phyloP scores from a whole-genome alignment of 2,888 invertebrate genomes.

The Drosophila yooni region DNA sequence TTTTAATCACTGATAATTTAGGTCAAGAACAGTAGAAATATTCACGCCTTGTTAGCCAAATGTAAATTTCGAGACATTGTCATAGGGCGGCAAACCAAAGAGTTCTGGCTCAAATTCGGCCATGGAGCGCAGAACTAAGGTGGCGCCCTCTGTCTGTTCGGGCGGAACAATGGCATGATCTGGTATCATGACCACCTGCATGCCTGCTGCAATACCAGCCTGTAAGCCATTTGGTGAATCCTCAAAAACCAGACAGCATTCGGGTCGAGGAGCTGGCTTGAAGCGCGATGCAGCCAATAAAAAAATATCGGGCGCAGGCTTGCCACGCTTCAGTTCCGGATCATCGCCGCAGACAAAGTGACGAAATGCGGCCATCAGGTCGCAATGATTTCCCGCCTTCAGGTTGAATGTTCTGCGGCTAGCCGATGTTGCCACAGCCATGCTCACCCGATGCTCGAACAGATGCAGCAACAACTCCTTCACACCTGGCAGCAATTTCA shows the following conservation, averaged over 20 bases:
- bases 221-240: constrained; percentile 94
- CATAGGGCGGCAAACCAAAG: constrained; percentile 90
- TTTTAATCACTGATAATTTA: neutral
- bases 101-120: constrained; percentile 91
- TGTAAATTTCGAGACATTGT: constrained; percentile 43
- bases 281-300: constrained; percentile 90
- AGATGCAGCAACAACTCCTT: constrained; percentile 90
- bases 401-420: constrained; percentile 88
- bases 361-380: constrained; percentile 88
- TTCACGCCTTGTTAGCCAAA: constrained; percentile 40
- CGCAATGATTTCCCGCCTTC: constrained; percentile 87
- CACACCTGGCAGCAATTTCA: constrained; percentile 90
- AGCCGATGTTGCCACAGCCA: constrained; percentile 94
- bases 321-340: constrained; percentile 91
- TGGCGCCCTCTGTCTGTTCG: constrained; percentile 87
- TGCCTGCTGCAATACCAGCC: constrained; percentile 91
- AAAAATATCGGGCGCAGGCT: constrained; percentile 95
- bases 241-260: constrained; percentile 92
- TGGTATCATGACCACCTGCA: constrained; percentile 94
- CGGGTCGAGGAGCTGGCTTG: constrained; percentile 89
- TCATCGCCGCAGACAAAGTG: constrained; percentile 92
- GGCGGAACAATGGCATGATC: constrained; percentile 87
- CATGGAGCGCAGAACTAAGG: constrained; percentile 89
- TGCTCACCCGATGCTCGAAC: constrained; percentile 89
- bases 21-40: too few species aligned